phyloP scores from a whole-genome alignment of 2,888 invertebrate genomes.

The Macropis europaea region DNA sequence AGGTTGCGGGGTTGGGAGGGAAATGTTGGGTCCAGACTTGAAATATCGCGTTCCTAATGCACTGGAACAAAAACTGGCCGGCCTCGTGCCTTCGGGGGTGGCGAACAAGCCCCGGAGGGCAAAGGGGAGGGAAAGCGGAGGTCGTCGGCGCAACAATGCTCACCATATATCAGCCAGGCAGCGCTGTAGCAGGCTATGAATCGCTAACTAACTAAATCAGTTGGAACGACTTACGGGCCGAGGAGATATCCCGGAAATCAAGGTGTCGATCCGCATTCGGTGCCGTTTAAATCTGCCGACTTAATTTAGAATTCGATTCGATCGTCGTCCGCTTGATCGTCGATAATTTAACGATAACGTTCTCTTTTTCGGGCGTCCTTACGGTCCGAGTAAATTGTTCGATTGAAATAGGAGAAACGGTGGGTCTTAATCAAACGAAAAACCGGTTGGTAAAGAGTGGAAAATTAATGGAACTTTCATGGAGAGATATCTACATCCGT shows the following conservation, averaged over 20 bases:
- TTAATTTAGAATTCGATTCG: conserved; percentile 5
- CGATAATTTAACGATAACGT: not conserved
- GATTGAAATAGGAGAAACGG: too few species aligned
- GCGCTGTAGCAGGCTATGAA: conserved; percentile 52
- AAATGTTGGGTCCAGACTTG: conserved; percentile 56
- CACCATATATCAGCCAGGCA: conserved; percentile 56
- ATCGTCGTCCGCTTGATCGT: not conserved
- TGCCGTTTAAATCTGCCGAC: conserved; percentile 12
- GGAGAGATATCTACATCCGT: too few species aligned
- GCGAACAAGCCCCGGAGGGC: conserved; percentile 22
- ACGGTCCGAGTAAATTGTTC: not conserved
- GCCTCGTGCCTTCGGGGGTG: conserved; percentile 27
- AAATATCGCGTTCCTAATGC: conserved; percentile 69
- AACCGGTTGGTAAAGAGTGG: too few species aligned
- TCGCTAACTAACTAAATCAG: conserved; percentile 55
- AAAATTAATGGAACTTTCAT: too few species aligned
- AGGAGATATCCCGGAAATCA: conserved; percentile 5
- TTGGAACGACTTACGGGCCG: conserved; percentile 35
- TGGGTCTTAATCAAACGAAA: too few species aligned
- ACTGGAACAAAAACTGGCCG: conserved; percentile 61
- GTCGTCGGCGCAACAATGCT: conserved; percentile 60
- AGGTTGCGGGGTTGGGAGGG: conserved; percentile 5
- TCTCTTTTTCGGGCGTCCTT: conserved; percentile 4
- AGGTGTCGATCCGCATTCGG: not conserved
- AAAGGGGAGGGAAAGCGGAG: conserved; percentile 39